Evolutionary conservation across 2,113 vertebrate species (phyloP).

Genomic region (Semnopithecus entellus): DNA sequence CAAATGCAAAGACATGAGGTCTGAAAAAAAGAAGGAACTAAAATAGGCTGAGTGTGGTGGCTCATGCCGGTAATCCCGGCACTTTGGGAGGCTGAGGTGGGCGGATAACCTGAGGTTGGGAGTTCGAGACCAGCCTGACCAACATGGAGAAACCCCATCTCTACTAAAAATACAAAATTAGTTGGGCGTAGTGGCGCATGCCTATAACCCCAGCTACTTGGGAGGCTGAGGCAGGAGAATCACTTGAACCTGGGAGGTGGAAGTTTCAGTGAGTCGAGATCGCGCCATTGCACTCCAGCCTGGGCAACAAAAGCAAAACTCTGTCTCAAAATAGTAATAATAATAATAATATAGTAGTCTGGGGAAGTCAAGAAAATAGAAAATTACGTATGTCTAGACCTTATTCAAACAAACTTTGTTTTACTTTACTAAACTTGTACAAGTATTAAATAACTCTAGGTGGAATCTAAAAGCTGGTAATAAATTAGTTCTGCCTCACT

Average conservation of each 20-base stretch:
- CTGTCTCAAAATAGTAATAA: neutral
- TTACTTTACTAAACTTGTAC: neutral
- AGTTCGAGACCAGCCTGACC: too few species aligned
- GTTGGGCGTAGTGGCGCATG: fast-evolving
- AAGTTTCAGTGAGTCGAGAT: too few species aligned
- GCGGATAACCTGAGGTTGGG: too few species aligned
- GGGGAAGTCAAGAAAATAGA: neutral
- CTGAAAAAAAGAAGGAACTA: neutral
- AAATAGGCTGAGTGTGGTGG: too few species aligned
- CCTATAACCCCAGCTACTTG: too few species aligned
- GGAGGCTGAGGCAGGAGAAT: too few species aligned
- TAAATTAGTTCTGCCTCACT: neutral
- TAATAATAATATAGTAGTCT: neutral
- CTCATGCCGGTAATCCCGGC: too few species aligned
- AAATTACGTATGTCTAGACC: fast-evolving
- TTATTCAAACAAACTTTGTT: neutral
- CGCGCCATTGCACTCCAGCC: fast-evolving
- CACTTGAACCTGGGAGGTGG: too few species aligned
- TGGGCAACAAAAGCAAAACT: too few species aligned
- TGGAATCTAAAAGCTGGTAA: neutral
- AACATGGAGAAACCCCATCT: too few species aligned
- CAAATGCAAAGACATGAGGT: neutral
- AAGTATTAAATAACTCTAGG: neutral
- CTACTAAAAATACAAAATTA: too few species aligned
- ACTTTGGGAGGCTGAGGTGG: too few species aligned